A percentile compares a stretch with the other conserved stretches of the same genome.
These are phyloP conservation scores for Corticium candelabrum DNA, from an alignment of 37 sponge, comb jelly and placozoan genomes.

Conservation along the genomic window DNA sequence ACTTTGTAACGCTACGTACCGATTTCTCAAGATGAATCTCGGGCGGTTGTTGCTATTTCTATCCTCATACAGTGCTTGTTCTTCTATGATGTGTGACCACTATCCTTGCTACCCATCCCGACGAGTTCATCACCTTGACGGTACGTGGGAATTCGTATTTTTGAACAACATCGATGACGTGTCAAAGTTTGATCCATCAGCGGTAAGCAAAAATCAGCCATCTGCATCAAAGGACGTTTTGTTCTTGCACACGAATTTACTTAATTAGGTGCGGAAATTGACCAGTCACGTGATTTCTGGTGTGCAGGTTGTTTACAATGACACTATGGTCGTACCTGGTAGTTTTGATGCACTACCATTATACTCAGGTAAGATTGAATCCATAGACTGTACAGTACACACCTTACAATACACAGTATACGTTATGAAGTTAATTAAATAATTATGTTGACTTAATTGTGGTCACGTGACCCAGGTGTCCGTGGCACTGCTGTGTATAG, in stretches of 20 bases:
- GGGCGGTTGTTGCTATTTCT: too few species aligned
- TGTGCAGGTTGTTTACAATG: constrained; percentile 1
- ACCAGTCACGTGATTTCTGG: neutral
- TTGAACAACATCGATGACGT: neutral
- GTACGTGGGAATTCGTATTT: neutral
- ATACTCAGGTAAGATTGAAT: neutral
- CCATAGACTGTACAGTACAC: too few species aligned
- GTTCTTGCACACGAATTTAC: too few species aligned
- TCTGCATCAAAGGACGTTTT: too few species aligned
- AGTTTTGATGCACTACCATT: neutral
- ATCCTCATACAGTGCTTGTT: too few species aligned
- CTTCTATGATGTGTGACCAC: neutral
- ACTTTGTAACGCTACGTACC: too few species aligned
- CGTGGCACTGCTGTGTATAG: constrained; percentile 6
- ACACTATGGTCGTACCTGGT: constrained; percentile 5
- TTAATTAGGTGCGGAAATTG: neutral
- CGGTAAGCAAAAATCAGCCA: neutral
- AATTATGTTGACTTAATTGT: too few species aligned
- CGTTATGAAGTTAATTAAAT: too few species aligned
- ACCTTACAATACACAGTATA: too few species aligned
- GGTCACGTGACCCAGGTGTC: neutral
- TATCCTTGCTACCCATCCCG: constrained; percentile 5
- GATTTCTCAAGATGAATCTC: too few species aligned
- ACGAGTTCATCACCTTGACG: neutral
- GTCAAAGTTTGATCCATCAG: constrained; percentile 2